phyloP scores from a whole-genome alignment of 2,113 vertebrate species.

The Apteryx owenii region DNA sequence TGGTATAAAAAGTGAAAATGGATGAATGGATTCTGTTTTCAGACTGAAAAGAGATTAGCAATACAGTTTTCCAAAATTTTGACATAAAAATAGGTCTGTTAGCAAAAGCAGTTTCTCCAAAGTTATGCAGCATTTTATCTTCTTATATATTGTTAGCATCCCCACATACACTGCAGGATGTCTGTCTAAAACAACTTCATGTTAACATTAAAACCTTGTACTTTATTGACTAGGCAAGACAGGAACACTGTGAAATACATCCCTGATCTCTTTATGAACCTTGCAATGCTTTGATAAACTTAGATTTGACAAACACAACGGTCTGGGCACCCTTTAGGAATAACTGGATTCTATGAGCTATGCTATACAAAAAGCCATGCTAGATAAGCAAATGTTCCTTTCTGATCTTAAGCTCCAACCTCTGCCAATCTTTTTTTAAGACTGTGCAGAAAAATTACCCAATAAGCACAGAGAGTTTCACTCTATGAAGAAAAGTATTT shows the following conservation, averaged over 20 bases:
- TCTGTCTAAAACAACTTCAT: neutral
- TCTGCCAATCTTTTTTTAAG: neutral
- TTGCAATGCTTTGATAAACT: neutral
- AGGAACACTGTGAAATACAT: neutral
- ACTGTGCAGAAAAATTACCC: neutral
- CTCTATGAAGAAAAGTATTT: neutral
- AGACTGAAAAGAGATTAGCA: neutral
- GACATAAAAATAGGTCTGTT: neutral
- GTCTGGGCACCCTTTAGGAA: neutral
- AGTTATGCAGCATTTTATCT: neutral
- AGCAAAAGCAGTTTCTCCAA: neutral
- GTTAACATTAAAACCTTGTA: neutral
- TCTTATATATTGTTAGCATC: neutral
- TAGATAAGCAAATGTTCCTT: neutral
- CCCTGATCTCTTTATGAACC: neutral
- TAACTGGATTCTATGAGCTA: accelerated
- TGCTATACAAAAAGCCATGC: neutral
- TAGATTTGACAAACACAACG: neutral
- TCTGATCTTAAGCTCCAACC: neutral
- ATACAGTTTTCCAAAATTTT: neutral
- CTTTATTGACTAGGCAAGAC: neutral
- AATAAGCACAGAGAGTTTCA: neutral
- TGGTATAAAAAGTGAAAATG: neutral
- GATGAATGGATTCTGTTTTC: neutral
- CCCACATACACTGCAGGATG: neutral